These are phyloP conservation scores for Himalopsyche phryganea DNA, from an alignment of 1,140 invertebrate species.

Conservation along the genomic window DNA sequence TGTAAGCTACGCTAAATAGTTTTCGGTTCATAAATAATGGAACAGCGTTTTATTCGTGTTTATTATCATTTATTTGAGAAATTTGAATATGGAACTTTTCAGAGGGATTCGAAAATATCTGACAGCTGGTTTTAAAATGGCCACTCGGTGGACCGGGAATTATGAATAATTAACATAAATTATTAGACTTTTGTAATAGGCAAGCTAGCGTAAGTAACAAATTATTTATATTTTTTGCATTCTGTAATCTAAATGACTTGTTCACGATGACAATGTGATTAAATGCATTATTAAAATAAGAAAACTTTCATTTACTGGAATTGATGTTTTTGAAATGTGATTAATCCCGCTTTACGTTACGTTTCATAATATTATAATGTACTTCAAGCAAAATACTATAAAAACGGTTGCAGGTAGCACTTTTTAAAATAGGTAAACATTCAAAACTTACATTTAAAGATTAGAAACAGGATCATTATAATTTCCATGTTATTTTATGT, in stretches of 20 bases:
- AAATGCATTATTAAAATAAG: neutral
- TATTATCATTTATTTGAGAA: too few relatives aligned
- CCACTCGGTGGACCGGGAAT: too few relatives aligned
- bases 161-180: neutral
- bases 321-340: slow-evolving; percentile 13
- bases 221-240: neutral
- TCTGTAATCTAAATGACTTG: neutral
- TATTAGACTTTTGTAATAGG: neutral
- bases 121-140: too few relatives aligned
- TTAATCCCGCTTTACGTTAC: slow-evolving; percentile 7
- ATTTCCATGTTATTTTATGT: slow-evolving; percentile 12
- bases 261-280: neutral
- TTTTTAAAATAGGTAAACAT: slow-evolving; percentile 7
- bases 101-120: too few relatives aligned
- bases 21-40: too few relatives aligned
- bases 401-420: slow-evolving; percentile 22
- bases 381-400: slow-evolving; percentile 16
- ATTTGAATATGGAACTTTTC: too few relatives aligned
- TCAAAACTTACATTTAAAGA: neutral
- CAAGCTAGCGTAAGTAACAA: neutral
- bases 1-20: too few relatives aligned
- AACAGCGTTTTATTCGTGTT: too few relatives aligned
- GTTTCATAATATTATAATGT: slow-evolving; percentile 5
- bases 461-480: neutral
- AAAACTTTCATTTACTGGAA: slow-evolving; percentile 8